Evolutionary conservation across 2,888 invertebrate genomes (phyloP).

Genomic region (Chymomyza caudatula): DNA sequence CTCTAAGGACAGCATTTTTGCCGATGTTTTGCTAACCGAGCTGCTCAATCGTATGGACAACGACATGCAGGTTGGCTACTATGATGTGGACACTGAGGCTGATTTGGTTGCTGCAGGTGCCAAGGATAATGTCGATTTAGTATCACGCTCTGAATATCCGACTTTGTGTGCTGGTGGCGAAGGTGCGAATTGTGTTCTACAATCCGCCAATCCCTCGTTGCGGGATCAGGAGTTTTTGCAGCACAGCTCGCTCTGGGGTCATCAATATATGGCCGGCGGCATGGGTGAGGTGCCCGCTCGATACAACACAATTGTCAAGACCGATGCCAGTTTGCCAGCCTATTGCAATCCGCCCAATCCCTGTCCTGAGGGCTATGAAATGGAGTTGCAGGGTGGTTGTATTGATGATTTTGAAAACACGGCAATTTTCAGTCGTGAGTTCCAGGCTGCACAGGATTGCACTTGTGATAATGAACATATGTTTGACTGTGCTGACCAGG

Average conservation of each 20-base stretch:
- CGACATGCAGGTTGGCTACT: slow-evolving; percentile 82
- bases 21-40: slow-evolving; percentile 86
- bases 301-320: slow-evolving; percentile 85
- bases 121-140: slow-evolving; percentile 74
- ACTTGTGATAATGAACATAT: slow-evolving; percentile 99
- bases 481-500: slow-evolving; percentile 89
- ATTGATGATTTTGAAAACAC: slow-evolving; percentile 95
- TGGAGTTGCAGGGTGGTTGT: slow-evolving; percentile 84
- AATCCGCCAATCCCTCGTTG: slow-evolving; percentile 83
- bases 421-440: slow-evolving; percentile 95
- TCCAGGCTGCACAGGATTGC: slow-evolving; percentile 94
- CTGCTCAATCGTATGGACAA: slow-evolving; percentile 88
- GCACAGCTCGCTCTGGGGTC: slow-evolving; percentile 87
- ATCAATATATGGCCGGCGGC: slow-evolving; percentile 87
- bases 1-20: slow-evolving; percentile 82
- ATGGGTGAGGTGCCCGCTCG: slow-evolving; percentile 83
- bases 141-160: slow-evolving; percentile 85
- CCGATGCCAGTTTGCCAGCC: slow-evolving; percentile 94
- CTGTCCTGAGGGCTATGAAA: slow-evolving; percentile 92
- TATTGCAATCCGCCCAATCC: slow-evolving; percentile 99
- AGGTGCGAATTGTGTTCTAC: slow-evolving; percentile 48
- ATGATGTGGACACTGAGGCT: slow-evolving; percentile 73
- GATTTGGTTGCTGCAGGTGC: slow-evolving; percentile 50
- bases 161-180: slow-evolving; percentile 83
- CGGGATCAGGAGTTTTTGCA: slow-evolving; percentile 93